These are phyloP conservation scores for Zaprionus inermis DNA, from an alignment of 1,140 invertebrate species.

Conservation along the genomic window DNA sequence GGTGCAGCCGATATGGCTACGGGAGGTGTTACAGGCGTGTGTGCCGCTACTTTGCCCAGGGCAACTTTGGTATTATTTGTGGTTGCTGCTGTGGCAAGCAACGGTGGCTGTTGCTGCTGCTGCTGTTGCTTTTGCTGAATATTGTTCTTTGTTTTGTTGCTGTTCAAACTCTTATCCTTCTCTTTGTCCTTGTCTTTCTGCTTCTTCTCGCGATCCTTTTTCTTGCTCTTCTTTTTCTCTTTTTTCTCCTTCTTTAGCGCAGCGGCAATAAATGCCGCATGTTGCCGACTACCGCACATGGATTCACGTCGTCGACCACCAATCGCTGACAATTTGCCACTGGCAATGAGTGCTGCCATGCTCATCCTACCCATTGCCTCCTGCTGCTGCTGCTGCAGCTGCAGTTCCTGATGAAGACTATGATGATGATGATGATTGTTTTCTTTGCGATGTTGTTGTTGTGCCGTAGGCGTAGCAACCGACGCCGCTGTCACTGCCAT, in stretches of 20 bases:
- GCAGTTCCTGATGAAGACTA: slow-evolving; percentile 52
- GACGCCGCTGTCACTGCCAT: neutral
- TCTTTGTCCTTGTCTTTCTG: slow-evolving; percentile 59
- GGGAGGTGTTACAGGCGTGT: slow-evolving; percentile 22
- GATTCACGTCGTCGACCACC: slow-evolving; percentile 57
- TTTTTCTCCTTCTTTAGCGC: slow-evolving; percentile 68
- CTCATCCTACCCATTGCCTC: slow-evolving; percentile 47
- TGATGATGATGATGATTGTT: slow-evolving; percentile 69
- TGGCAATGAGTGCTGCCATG: slow-evolving; percentile 66
- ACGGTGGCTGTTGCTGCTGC: slow-evolving; percentile 2
- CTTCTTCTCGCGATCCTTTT: slow-evolving; percentile 74
- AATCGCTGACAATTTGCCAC: slow-evolving; percentile 59
- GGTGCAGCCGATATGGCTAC: slow-evolving; percentile 39
- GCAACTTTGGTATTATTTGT: neutral
- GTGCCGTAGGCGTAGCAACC: slow-evolving; percentile 21
- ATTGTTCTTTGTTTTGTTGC: slow-evolving; percentile 24
- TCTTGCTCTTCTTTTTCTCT: slow-evolving; percentile 71
- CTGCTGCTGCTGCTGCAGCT: slow-evolving; percentile 26
- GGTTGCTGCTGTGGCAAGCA: slow-evolving; percentile 4
- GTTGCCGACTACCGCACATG: slow-evolving; percentile 68
- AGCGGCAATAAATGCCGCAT: slow-evolving; percentile 59
- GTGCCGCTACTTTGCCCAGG: neutral
- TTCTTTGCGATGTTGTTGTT: slow-evolving; percentile 72
- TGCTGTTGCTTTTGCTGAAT: slow-evolving; percentile 36
- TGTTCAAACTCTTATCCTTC: slow-evolving; percentile 32